Evolutionary conservation across 1,140 invertebrate species (phyloP).

Genomic region (Drosophila lowei): DNA sequence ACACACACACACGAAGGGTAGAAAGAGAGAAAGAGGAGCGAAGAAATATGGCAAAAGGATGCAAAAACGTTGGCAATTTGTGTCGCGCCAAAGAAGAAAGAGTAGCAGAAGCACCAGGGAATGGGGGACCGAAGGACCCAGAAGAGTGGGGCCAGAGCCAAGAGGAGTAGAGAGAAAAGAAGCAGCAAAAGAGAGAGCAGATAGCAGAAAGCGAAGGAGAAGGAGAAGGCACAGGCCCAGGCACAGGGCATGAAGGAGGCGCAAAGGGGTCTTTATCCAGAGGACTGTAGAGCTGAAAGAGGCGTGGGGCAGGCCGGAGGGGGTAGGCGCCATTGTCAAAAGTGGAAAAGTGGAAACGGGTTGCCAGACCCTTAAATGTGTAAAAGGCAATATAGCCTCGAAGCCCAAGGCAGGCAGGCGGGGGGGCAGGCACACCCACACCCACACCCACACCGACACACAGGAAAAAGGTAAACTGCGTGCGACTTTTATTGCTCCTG

Average conservation of each 20-base stretch:
- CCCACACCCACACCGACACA: background rate
- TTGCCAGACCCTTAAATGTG: constrained; percentile 34
- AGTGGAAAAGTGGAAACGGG: constrained; percentile 35
- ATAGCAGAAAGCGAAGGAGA: constrained; percentile 31
- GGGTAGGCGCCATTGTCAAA: constrained; percentile 34
- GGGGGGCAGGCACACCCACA: too few species aligned
- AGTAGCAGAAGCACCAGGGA: constrained; percentile 14
- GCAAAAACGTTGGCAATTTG: constrained; percentile 81
- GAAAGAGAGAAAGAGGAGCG: background rate
- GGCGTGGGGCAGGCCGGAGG: constrained; percentile 30
- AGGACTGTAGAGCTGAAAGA: background rate
- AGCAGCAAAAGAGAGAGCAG: constrained; percentile 1
- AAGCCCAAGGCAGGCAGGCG: constrained; percentile 5
- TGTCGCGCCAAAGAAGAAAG: constrained; percentile 67
- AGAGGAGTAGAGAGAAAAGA: background rate
- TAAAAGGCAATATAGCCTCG: constrained; percentile 50
- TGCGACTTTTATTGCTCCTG: constrained; percentile 69
- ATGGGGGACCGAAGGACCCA: too few species aligned
- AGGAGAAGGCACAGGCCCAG: too few species aligned
- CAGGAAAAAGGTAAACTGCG: constrained; percentile 57
- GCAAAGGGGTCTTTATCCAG: too few species aligned
- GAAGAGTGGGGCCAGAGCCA: too few species aligned
- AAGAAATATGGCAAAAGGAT: constrained; percentile 78
- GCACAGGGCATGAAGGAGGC: constrained; percentile 3
- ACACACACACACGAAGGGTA: constrained; percentile 15